phyloP scores from a whole-genome alignment of 1,140 invertebrate genomes.

The Zaprionus ghesquierei region DNA sequence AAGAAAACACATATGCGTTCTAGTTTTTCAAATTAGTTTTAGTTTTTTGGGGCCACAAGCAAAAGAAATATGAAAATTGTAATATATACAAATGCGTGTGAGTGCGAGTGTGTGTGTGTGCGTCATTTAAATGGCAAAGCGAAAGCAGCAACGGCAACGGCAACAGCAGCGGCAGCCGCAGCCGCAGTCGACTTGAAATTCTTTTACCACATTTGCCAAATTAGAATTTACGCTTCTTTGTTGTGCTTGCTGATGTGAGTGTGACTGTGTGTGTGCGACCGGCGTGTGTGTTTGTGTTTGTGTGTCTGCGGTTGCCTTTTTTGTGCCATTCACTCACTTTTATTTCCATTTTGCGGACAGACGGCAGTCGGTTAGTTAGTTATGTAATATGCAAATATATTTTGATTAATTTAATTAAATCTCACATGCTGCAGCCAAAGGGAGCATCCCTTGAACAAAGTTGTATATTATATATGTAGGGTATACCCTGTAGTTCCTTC shows the following conservation, averaged over 20 bases:
- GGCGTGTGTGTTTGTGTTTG: slow-evolving; percentile 3
- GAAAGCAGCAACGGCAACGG: slow-evolving; percentile 2
- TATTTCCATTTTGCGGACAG: slow-evolving; percentile 42
- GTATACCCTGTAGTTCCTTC: neutral
- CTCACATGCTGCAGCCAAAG: too few species aligned
- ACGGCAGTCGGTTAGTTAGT: slow-evolving; percentile 42
- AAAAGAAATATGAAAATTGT: slow-evolving; percentile 38
- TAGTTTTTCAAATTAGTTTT: slow-evolving; percentile 78
- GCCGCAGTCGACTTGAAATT: slow-evolving; percentile 56
- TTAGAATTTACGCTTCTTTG: slow-evolving; percentile 61
- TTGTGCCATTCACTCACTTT: slow-evolving; percentile 36
- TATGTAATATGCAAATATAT: slow-evolving; percentile 58
- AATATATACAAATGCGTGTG: slow-evolving; percentile 23
- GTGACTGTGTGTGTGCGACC: slow-evolving; percentile 7
- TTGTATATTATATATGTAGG: neutral
- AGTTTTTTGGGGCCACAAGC: slow-evolving; percentile 51
- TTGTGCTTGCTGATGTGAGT: slow-evolving; percentile 9
- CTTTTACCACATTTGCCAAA: slow-evolving; percentile 75
- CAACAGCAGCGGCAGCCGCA: slow-evolving; percentile 8
- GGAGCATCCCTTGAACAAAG: too few species aligned
- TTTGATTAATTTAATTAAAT: slow-evolving; percentile 76
- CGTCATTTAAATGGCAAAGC: slow-evolving; percentile 26
- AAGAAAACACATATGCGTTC: slow-evolving; percentile 56
- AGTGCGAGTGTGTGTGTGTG: neutral
- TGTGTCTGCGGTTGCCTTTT: slow-evolving; percentile 29